phyloP scores from a whole-genome alignment of 2,797 vertebrate genomes.

The Melopsittacus undulatus region DNA sequence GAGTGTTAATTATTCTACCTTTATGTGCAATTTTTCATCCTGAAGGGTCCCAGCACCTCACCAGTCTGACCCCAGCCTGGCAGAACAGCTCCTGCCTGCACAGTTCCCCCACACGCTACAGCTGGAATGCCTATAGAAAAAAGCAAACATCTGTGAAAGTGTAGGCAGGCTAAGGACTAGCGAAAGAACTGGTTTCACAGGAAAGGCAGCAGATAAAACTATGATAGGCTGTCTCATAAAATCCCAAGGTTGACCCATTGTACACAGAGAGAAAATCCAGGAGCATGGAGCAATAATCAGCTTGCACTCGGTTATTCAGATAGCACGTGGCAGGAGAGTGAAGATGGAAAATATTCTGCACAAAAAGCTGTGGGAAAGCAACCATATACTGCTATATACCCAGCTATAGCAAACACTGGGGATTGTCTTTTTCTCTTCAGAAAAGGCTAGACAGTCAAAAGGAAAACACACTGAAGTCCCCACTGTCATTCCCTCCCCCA shows the following conservation, averaged over 20 bases:
- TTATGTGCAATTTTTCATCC: not conserved
- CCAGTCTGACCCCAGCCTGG: not conserved
- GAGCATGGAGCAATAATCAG: not conserved
- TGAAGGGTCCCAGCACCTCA: not conserved
- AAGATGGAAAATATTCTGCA: not conserved
- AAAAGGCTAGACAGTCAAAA: not conserved
- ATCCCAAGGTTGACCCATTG: not conserved
- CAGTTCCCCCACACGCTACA: fast-evolving
- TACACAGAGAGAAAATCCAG: not conserved
- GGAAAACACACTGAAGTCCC: not conserved
- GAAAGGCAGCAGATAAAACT: not conserved
- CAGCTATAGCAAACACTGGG: not conserved
- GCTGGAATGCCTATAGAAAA: not conserved
- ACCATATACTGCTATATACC: not conserved
- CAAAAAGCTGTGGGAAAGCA: not conserved
- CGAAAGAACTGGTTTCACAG: not conserved
- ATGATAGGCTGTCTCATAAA: not conserved
- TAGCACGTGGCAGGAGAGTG: not conserved
- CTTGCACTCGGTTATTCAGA: not conserved
- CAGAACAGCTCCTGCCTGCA: not conserved
- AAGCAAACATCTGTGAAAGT: not conserved
- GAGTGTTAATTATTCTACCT: not conserved
- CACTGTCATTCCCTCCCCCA: not conserved
- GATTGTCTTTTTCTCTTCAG: not conserved
- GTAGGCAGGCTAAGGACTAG: not conserved